Base-by-base conservation (phyloP, 1,140 invertebrate species). In the Apis laboriosa region DNA sequence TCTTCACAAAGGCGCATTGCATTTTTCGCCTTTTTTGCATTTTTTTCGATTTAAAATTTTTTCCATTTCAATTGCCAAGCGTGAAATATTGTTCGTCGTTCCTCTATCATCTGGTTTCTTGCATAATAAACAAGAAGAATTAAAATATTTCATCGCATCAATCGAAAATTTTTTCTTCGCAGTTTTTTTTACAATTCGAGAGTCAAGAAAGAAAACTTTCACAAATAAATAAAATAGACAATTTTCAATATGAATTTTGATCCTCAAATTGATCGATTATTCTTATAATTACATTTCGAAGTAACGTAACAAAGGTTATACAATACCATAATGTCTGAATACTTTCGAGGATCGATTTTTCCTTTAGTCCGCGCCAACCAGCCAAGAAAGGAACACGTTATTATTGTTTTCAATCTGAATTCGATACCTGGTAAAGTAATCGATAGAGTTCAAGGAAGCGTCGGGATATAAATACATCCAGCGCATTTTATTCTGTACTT, bases 61-160 rank as follows among this genome's bases (percentile, higher is more conserved):
- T 92, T 92, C 89, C 91, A 92, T 92, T 91, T 91, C 74, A 92
- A 92, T 85, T 84, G 90, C 91, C 92, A 93, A 93, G 89, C 87
- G 90, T 91, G 91, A 92, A 92, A 89, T 58, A 13, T 89, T 70
- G 72, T 85, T 84, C 86, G 58, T 88, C 24, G 81, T 78, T 70
- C 80, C 77, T 64, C 9, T 21, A 61, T 77, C 58, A 67, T 55
- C 67, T n/a, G 5, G 0, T 43, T 43, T 43, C 34, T 43, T 43
- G 34, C 34, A 7, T 43, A 43, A 43, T 7, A 55, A 55, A 55
- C 1, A 55, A 55, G 1, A 55, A 12, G 15, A 1, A 55, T 13
- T 4, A 13, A 3, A 28, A n/a, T 24, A 28, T 64, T 7, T 7
- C 61, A 24, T 64, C 13, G n/a, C 61, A 24, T 64, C 24, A 12